Percentiles rank a stretch among this genome's conserved stretches.
Evolutionary conservation across 2,113 vertebrate genomes (phyloP).

Genomic region (Neotoma lepida): DNA sequence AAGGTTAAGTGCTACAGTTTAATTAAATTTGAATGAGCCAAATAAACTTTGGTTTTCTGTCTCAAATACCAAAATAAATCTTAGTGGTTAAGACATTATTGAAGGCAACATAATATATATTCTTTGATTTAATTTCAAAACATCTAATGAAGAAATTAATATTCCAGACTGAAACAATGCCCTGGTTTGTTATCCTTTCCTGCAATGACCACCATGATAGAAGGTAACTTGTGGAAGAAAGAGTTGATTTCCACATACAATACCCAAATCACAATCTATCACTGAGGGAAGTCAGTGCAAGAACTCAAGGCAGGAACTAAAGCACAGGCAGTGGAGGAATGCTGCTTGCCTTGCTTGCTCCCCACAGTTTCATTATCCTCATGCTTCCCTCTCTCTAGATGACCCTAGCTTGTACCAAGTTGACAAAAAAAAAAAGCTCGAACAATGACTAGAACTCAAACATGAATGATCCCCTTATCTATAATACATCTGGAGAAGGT

Average conservation of each 20-base stretch:
- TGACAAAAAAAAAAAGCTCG: not conserved
- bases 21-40: not conserved
- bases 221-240: not conserved
- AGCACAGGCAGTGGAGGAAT: not conserved
- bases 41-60: not conserved
- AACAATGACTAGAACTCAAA: not conserved
- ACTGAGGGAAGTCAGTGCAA: not conserved
- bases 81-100: not conserved
- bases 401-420: not conserved
- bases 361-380: not conserved
- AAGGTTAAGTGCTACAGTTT: not conserved
- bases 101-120: not conserved
- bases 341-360: not conserved
- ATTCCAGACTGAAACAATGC: not conserved
- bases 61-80: not conserved
- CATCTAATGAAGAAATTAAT: not conserved
- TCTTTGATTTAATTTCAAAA: not conserved
- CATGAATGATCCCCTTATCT: no score
- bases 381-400: not conserved
- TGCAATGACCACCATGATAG: not conserved
- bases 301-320: not conserved
- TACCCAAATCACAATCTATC: not conserved
- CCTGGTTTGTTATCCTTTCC: not conserved
- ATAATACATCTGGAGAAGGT: not conserved
- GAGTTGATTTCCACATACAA: not conserved